Evolutionary conservation across 2,888 invertebrate species (phyloP).

Genomic region (Neoascia interrupta): DNA sequence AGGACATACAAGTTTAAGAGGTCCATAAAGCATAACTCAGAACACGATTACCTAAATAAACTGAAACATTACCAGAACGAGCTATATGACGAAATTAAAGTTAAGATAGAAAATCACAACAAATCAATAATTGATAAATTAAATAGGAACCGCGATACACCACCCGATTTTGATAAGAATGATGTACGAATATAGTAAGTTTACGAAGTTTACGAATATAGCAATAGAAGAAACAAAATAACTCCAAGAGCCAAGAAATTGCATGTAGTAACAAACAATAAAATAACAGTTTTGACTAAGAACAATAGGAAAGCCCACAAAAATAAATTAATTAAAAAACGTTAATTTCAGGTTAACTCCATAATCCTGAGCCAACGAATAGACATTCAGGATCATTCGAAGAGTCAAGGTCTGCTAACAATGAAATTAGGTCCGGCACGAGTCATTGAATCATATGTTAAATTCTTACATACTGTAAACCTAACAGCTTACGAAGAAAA

Average conservation of each 20-base stretch:
- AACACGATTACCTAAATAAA: constrained; percentile 27
- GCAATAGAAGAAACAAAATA: background rate
- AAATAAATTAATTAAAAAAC: constrained; percentile 5
- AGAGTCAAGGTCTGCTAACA: background rate
- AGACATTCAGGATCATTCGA: constrained; percentile 3
- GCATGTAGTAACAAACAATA: constrained; percentile 2
- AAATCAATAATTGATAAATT: constrained; percentile 3
- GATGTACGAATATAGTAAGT: too few species aligned
- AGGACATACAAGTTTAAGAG: constrained; percentile 12
- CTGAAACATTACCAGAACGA: background rate
- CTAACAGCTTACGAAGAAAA: constrained; percentile 16
- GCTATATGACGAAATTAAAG: constrained; percentile 5
- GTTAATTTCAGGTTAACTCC: constrained; percentile 5
- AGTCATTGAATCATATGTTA: constrained; percentile 4
- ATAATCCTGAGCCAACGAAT: too few species aligned
- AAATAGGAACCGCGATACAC: background rate
- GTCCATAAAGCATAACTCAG: background rate
- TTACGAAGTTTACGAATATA: background rate
- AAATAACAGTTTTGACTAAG: background rate
- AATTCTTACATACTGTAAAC: constrained; percentile 22
- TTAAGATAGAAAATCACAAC: background rate
- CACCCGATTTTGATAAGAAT: too few species aligned
- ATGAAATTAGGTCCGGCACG: constrained; percentile 12
- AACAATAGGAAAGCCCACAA: constrained; percentile 2
- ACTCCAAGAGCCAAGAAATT: constrained; percentile 7